A percentile compares a stretch with the other conserved stretches of the same genome.
Evolutionary conservation across 2,797 vertebrate species (phyloP).

Genomic region (Uromys caudimaculatus): DNA sequence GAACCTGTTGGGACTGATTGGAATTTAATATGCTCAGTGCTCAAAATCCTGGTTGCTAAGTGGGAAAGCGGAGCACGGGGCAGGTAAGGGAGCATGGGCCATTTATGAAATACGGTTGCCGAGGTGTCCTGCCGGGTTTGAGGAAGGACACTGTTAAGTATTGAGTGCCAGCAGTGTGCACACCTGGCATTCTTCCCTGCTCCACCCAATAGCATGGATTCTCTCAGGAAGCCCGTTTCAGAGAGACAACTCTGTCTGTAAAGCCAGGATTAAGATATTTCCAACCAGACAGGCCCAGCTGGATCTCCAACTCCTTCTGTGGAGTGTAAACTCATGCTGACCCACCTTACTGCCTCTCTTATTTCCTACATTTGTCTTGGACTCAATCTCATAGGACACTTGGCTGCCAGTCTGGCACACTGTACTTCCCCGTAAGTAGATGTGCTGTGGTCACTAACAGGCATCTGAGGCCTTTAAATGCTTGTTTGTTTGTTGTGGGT

Average conservation of each 20-base stretch:
- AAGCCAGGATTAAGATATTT: background rate
- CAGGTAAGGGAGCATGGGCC: background rate
- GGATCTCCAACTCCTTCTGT: background rate
- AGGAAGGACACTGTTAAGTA: background rate
- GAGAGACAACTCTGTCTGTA: background rate
- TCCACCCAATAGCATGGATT: background rate
- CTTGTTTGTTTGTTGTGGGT: background rate
- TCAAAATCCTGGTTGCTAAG: background rate
- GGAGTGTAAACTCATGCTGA: accelerated
- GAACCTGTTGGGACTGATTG: background rate
- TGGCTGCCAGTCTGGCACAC: accelerated
- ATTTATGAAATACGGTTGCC: background rate
- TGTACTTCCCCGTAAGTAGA: background rate
- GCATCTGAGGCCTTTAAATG: background rate
- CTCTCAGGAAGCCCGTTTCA: background rate
- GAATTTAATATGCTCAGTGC: background rate
- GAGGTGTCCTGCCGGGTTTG: background rate
- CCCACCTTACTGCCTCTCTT: no score
- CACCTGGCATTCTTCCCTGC: background rate
- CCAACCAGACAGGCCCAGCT: background rate
- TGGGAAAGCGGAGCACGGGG: background rate
- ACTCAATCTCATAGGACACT: accelerated
- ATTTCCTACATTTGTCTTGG: background rate
- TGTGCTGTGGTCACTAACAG: background rate
- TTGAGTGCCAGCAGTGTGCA: no score